Conservation (phyloP, 2,888 invertebrate species). For the Steinernema carpocapsae region DNA sequence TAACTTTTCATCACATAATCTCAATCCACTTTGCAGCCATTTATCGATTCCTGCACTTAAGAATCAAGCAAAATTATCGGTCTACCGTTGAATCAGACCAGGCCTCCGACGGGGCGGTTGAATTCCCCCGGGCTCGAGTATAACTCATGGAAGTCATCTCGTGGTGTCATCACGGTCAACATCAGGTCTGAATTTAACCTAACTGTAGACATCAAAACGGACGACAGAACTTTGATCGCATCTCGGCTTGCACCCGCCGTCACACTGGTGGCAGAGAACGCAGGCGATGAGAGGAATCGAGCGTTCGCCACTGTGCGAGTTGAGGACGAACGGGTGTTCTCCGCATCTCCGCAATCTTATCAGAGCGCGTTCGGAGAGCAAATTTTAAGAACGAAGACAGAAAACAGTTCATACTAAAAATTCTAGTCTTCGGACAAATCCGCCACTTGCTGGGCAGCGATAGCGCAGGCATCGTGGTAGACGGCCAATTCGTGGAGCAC, state of each 20-base stretch:
- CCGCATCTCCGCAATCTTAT: not conserved
- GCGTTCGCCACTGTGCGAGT: not conserved
- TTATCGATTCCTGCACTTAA: too few species aligned
- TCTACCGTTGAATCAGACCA: constrained; percentile 11
- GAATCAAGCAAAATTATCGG: not conserved
- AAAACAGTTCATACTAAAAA: too few species aligned
- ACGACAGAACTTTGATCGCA: not conserved
- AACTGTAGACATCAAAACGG: constrained; percentile 9
- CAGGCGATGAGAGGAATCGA: constrained; percentile 7
- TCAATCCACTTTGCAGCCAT: too few species aligned
- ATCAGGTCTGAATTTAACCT: constrained; percentile 33
- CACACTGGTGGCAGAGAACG: constrained; percentile 40
- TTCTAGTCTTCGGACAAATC: not conserved
- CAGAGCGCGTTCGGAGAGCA: not conserved
- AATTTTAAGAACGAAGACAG: too few species aligned
- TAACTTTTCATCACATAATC: too few species aligned
- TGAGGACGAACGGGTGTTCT: not conserved
- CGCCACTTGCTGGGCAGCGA: not conserved
- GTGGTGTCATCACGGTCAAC: constrained; percentile 23
- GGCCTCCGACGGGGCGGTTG: constrained; percentile 5
- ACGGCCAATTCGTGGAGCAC: not conserved
- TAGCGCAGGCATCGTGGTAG: not conserved
- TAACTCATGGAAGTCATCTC: constrained; percentile 11
- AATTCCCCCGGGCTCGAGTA: not conserved
- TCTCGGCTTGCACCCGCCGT: not conserved